phyloP scores from a whole-genome alignment of 1,140 invertebrate species.

The Sweltsa coloradensis region DNA sequence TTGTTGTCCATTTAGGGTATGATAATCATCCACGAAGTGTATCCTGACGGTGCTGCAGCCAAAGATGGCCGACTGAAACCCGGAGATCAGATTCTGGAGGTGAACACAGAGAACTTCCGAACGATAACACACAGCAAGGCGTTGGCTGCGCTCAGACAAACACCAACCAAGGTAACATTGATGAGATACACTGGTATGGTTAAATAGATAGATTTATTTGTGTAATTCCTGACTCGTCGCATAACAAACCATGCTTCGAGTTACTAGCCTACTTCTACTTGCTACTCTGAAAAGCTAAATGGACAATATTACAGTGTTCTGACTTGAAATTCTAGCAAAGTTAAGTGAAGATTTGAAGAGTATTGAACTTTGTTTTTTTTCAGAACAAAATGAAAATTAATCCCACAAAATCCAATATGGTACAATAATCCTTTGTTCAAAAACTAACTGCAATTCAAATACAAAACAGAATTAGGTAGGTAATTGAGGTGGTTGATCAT shows the following conservation, averaged over 20 bases:
- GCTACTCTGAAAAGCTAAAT: too few relatives aligned
- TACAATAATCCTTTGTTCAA: neutral
- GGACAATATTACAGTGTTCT: too few relatives aligned
- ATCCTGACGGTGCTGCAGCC: conserved; percentile 78
- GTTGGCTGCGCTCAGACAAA: conserved; percentile 56
- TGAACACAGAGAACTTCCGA: conserved; percentile 66
- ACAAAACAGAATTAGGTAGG: too few relatives aligned
- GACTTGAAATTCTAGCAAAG: too few relatives aligned
- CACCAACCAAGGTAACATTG: conserved; percentile 49
- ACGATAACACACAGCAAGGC: conserved; percentile 49
- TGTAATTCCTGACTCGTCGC: too few relatives aligned
- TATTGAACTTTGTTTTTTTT: conserved; percentile 5
- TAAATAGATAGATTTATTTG: too few relatives aligned
- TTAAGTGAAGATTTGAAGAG: neutral
- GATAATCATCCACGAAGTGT: conserved; percentile 87
- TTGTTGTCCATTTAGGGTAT: conserved; percentile 50
- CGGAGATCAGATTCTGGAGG: conserved; percentile 89
- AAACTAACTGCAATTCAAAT: too few relatives aligned
- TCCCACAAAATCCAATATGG: neutral
- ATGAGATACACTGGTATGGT: too few relatives aligned
- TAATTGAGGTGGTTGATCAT: too few relatives aligned
- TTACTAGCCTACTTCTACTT: too few relatives aligned
- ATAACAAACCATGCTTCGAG: too few relatives aligned
- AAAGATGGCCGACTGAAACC: conserved; percentile 80
- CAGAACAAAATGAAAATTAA: neutral